These are phyloP conservation scores for Cryptoprocta ferox DNA, from an alignment of 2,797 vertebrate species.

Conservation along the genomic window DNA sequence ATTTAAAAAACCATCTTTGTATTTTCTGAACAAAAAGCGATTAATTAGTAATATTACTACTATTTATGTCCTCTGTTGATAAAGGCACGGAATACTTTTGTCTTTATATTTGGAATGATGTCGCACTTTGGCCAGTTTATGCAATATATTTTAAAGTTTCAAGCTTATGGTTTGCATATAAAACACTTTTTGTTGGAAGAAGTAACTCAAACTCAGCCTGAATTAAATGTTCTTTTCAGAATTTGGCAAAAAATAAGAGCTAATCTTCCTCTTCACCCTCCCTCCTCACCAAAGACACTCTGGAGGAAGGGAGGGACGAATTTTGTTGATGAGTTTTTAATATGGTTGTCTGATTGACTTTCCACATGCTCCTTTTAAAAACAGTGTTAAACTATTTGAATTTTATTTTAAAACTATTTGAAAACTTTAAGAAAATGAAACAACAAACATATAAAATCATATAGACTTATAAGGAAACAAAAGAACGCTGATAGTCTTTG, in stretches of 20 bases:
- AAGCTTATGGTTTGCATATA: background rate
- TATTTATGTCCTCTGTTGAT: background rate
- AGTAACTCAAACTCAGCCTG: background rate
- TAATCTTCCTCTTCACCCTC: background rate
- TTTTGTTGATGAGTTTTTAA: slow-evolving; percentile 13
- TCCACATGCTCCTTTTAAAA: background rate
- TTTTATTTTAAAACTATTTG: slow-evolving; percentile 45
- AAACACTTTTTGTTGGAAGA: background rate
- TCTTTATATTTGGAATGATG: background rate
- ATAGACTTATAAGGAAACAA: background rate
- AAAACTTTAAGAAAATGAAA: background rate
- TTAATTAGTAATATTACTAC: background rate
- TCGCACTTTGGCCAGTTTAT: background rate
- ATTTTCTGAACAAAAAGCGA: background rate
- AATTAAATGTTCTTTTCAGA: slow-evolving; percentile 22
- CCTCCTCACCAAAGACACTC: background rate
- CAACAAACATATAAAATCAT: background rate
- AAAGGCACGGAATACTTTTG: background rate
- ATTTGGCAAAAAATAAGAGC: background rate
- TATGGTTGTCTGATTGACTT: background rate
- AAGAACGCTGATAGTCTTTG: background rate
- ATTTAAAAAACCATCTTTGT: background rate
- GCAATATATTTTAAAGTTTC: background rate
- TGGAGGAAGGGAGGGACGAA: background rate
- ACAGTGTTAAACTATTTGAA: background rate